Percentiles rank a stretch among this genome's conserved stretches.
Conservation (phyloP, 2,888 invertebrate genomes). For the Helobdella robusta region DNA sequence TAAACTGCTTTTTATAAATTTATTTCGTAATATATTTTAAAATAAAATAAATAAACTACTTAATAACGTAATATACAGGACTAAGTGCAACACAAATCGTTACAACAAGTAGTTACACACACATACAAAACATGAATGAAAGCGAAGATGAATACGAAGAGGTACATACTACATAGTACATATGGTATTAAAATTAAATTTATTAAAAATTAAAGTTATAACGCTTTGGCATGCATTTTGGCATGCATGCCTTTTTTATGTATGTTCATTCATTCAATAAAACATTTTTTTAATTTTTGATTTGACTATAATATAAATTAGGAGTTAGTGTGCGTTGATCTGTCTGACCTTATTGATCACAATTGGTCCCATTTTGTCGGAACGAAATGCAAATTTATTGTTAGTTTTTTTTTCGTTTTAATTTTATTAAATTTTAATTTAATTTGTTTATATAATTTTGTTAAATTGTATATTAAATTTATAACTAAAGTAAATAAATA, state of each 20-base stretch:
- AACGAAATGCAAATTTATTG: constrained; percentile 29
- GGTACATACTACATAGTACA: no score
- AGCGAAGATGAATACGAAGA: constrained; percentile 1
- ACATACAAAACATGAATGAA: no score
- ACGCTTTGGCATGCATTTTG: no score
- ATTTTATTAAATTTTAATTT: not conserved
- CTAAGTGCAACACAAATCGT: no score
- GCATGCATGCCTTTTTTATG: not conserved
- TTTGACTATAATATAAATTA: not conserved
- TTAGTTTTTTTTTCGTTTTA: constrained; percentile 4
- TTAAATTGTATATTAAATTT: constrained; percentile 1
- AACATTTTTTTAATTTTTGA: not conserved
- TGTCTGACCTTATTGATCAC: constrained; percentile 26
- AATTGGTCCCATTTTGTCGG: constrained; percentile 22
- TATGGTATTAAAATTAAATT: no score
- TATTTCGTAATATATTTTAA: no score
- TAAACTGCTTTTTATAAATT: no score
- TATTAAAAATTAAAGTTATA: no score
- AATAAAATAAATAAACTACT: no score
- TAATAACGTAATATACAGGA: no score
- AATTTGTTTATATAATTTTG: not conserved
- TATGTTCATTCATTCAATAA: not conserved
- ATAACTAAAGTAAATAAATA: no score
- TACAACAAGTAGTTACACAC: no score
- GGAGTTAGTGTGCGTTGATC: constrained; percentile 24